Percentiles rank a stretch among this genome's conserved stretches.
Conservation (phyloP, 2,888 invertebrate species). For the Sisyra terminalis region DNA sequence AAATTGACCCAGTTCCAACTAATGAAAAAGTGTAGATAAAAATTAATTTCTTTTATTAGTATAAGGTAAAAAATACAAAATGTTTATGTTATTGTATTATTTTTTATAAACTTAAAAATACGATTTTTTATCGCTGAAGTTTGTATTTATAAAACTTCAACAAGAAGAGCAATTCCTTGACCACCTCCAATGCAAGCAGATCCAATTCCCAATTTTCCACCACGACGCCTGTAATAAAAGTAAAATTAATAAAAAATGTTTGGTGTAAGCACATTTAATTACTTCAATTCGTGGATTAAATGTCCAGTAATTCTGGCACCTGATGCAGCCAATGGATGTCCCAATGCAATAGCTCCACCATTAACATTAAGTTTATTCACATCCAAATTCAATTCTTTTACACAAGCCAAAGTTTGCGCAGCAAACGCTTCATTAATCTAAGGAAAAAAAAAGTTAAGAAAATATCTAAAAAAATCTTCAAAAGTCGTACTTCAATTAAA, state of each 20-base stretch:
- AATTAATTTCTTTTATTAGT: no score
- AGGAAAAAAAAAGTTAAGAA: slow-evolving; percentile 10
- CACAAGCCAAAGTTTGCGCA: slow-evolving; percentile 85
- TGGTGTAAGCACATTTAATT: no score
- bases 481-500: slow-evolving; percentile 61
- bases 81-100: no score
- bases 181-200: slow-evolving; percentile 98
- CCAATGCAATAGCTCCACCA: slow-evolving; percentile 92
- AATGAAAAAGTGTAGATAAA: no score
- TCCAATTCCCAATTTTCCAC: slow-evolving; percentile 76
- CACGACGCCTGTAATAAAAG: slow-evolving; percentile 49
- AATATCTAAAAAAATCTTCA: slow-evolving; percentile 3
- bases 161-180: slow-evolving; percentile 87
- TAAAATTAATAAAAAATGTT: slow-evolving; percentile 2
- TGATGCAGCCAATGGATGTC: slow-evolving; percentile 94
- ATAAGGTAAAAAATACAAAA: no score
- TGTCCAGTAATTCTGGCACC: slow-evolving; percentile 86
- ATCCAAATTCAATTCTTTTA: slow-evolving; percentile 76
- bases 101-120: no score
- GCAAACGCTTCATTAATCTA: slow-evolving; percentile 98
- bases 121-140: no score
- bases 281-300: slow-evolving; percentile 83
- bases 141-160: slow-evolving; percentile 63
- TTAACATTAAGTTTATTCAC: slow-evolving; percentile 78
- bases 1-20: slow-evolving; percentile 14